Percentiles rank a stretch among this genome's conserved stretches.
These are phyloP conservation scores for Pseudorasbora parva DNA, from an alignment of 2,113 vertebrate species.

Conservation along the genomic window DNA sequence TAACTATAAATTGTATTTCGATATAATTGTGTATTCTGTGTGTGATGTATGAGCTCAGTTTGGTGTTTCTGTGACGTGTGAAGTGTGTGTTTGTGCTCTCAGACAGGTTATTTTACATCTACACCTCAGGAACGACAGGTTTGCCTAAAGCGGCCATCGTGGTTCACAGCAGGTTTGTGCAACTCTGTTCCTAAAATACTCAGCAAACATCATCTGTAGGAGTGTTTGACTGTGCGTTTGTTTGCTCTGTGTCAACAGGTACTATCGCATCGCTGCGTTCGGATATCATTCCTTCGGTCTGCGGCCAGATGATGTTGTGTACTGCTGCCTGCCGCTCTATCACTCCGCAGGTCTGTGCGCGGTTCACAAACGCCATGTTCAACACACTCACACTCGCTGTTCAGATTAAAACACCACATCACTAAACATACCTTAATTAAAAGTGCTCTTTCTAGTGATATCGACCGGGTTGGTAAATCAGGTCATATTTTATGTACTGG, in stretches of 20 bases:
- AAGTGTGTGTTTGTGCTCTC: background rate
- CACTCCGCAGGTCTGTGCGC: slow-evolving; percentile 82
- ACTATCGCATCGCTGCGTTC: slow-evolving; percentile 85
- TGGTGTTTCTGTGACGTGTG: background rate
- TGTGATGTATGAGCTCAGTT: background rate
- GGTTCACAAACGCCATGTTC: too few relatives aligned
- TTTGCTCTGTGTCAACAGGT: slow-evolving; percentile 69
- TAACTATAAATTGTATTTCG: background rate
- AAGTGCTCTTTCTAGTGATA: background rate
- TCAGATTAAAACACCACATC: background rate
- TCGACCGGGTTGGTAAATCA: background rate
- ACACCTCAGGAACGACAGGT: slow-evolving; percentile 88
- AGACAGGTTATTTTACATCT: slow-evolving; percentile 90
- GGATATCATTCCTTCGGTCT: slow-evolving; percentile 84
- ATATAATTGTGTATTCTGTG: too few relatives aligned
- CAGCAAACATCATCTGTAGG: background rate
- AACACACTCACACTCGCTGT: background rate
- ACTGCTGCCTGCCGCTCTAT: slow-evolving; percentile 86
- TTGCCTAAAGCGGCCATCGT: slow-evolving; percentile 89
- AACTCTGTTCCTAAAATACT: background rate
- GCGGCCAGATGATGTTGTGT: slow-evolving; percentile 74
- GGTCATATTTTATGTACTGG: too few relatives aligned
- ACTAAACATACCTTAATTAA: background rate
- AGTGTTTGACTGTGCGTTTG: background rate
- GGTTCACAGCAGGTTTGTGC: slow-evolving; percentile 87